phyloP scores from a whole-genome alignment of 37 sponge, comb jelly and placozoan genomes.

The Sycon ciliatum region DNA sequence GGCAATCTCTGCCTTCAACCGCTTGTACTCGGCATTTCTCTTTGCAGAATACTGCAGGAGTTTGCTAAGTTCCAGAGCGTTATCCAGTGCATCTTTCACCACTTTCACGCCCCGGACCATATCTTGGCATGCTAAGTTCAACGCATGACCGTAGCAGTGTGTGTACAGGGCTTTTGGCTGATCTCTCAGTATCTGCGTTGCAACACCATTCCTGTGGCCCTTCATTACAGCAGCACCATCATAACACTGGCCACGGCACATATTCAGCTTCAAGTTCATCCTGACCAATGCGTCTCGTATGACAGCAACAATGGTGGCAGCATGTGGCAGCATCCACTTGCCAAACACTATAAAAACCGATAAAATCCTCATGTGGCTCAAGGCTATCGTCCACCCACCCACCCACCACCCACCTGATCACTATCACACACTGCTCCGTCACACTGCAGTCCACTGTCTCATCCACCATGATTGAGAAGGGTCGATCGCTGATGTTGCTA shows the following conservation, averaged over 20 bases:
- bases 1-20: slow-evolving; percentile 29
- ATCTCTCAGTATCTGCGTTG: slow-evolving; percentile 11
- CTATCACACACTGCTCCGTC: slow-evolving; percentile 40
- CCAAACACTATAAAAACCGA: slow-evolving; percentile 52
- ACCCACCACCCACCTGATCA: slow-evolving; percentile 30
- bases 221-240: slow-evolving; percentile 44
- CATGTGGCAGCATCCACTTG: slow-evolving; percentile 31
- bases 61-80: slow-evolving; percentile 27
- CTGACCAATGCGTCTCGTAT: slow-evolving; percentile 33
- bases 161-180: slow-evolving; percentile 29
- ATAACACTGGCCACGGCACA: slow-evolving; percentile 54
- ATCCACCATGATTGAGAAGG: slow-evolving; percentile 34
- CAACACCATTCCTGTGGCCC: slow-evolving; percentile 28
- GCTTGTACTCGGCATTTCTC: slow-evolving; percentile 17
- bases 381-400: slow-evolving; percentile 40
- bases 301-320: slow-evolving; percentile 27
- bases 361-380: slow-evolving; percentile 52
- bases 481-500: background rate
- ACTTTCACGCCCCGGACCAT: slow-evolving; percentile 18
- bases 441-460: slow-evolving; percentile 45
- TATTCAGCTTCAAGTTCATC: slow-evolving; percentile 19
- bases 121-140: slow-evolving; percentile 36
- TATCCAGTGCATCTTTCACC: slow-evolving; percentile 39
- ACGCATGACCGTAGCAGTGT: slow-evolving; percentile 36
- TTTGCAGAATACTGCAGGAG: slow-evolving; percentile 35